phyloP scores from a whole-genome alignment of 2,113 vertebrate genomes.

The Gopherus flavomarginatus region DNA sequence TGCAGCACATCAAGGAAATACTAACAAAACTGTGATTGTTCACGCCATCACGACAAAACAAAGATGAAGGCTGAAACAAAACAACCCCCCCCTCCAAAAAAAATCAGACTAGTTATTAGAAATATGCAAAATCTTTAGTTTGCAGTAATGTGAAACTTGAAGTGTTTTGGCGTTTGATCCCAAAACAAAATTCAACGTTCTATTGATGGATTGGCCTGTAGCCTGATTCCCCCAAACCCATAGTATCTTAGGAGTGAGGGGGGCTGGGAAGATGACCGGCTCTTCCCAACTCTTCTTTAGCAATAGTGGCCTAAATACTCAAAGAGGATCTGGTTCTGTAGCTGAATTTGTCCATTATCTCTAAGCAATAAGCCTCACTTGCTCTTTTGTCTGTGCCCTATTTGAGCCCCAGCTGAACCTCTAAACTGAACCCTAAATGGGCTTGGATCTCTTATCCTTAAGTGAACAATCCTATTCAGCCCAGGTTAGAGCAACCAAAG shows the following conservation, averaged over 20 bases:
- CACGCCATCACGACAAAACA: not conserved
- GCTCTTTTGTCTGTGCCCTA: not conserved
- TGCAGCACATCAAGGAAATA: not conserved
- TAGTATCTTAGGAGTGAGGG: not conserved
- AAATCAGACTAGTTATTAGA: not conserved
- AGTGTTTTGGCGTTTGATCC: not conserved
- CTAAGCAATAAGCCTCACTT: not conserved
- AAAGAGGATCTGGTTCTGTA: accelerated
- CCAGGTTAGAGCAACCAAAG: not conserved
- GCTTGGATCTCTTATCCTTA: not conserved
- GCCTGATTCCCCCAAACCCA: not conserved
- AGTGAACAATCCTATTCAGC: not conserved
- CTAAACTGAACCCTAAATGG: not conserved
- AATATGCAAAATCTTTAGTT: not conserved
- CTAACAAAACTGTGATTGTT: not conserved
- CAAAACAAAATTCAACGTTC: not conserved
- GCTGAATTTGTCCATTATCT: not conserved
- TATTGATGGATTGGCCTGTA: not conserved
- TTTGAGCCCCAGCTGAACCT: not conserved
- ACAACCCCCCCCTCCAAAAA: not conserved
- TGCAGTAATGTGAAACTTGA: not conserved
- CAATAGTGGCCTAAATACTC: not conserved
- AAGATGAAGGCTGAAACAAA: not conserved
- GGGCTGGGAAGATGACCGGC: not conserved
- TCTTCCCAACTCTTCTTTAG: not conserved